Percentiles rank a stretch among this genome's conserved stretches.
Evolutionary conservation across 1,140 invertebrate genomes (phyloP).

Genomic region (Colletes gigas): DNA sequence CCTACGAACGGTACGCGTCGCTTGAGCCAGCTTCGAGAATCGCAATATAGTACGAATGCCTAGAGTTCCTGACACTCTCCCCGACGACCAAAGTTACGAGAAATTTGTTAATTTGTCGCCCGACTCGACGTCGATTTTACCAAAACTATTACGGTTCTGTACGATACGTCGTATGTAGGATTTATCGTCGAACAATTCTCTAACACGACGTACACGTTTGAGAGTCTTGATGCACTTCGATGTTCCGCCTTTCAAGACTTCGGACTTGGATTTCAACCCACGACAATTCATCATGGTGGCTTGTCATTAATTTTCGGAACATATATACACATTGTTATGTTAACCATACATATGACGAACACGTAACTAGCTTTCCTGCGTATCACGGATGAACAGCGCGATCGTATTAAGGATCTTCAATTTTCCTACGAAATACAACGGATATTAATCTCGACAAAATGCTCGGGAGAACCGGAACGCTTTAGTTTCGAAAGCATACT

Average conservation of each 20-base stretch:
- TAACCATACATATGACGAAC: background rate
- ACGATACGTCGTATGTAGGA: background rate
- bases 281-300: background rate
- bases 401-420: background rate
- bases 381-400: background rate
- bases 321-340: conserved; percentile 2
- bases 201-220: background rate
- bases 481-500: background rate
- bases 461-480: background rate
- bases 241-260: background rate
- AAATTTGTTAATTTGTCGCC: background rate
- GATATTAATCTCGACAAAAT: too few relatives aligned
- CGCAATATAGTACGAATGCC: background rate
- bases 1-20: background rate
- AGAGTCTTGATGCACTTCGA: background rate
- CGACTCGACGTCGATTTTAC: background rate
- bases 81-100: background rate
- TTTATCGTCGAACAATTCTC: background rate
- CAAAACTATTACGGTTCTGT: background rate
- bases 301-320: conserved; percentile 13
- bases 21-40: background rate
- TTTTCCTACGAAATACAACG: too few relatives aligned
- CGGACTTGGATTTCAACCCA: background rate
- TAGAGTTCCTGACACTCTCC: background rate
- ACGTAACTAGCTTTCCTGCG: conserved; percentile 9